Percentiles rank a stretch among this genome's conserved stretches.
Evolutionary conservation across 2,888 invertebrate genomes (phyloP).

Genomic region (Smittia aterrima): DNA sequence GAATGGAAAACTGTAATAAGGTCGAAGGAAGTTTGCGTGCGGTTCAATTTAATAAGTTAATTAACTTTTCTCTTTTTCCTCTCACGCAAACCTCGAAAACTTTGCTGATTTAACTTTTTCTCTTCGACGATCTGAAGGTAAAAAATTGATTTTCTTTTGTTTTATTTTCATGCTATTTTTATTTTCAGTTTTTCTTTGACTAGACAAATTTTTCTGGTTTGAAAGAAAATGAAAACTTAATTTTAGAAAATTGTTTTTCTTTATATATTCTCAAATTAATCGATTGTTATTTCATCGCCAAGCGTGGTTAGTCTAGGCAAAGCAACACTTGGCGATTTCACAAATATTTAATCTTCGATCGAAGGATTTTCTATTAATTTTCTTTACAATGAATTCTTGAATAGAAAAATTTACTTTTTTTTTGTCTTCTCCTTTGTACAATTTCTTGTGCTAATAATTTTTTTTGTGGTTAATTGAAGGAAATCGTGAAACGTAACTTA

Average conservation of each 20-base stretch:
- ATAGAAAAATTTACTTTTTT: not conserved
- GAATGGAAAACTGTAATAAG: constrained; percentile 10
- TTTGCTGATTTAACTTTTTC: not conserved
- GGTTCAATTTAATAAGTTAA: constrained; percentile 12
- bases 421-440: not conserved
- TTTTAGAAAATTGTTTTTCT: not conserved
- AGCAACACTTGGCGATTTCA: not conserved
- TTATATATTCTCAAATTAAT: not conserved
- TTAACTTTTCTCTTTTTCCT: not conserved
- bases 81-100: not conserved
- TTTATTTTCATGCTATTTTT: constrained; percentile 9
- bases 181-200: constrained; percentile 26
- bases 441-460: constrained; percentile 4
- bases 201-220: constrained; percentile 33
- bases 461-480: not conserved
- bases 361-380: not conserved
- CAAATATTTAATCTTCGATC: not conserved
- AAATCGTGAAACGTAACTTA: not conserved
- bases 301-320: not conserved
- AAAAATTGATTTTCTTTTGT: not conserved
- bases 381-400: not conserved
- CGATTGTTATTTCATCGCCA: not conserved
- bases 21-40: not conserved
- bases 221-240: not conserved
- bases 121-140: not conserved